Evolutionary conservation across 2,113 vertebrate genomes (phyloP).

Genomic region (Leptobrachium leishanense): DNA sequence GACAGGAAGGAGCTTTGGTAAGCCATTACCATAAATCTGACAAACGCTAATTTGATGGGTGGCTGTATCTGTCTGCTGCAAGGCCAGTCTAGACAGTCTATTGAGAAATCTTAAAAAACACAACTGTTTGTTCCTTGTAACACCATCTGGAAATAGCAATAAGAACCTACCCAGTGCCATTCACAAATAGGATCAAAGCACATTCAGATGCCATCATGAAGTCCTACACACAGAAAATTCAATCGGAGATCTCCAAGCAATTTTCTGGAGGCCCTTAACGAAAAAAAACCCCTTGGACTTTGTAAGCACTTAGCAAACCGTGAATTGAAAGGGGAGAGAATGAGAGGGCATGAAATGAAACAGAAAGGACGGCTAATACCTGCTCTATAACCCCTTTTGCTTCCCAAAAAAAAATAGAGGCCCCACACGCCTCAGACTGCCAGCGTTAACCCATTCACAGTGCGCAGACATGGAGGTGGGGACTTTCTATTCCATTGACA

Average conservation of each 20-base stretch:
- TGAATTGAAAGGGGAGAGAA: slow-evolving; percentile 69
- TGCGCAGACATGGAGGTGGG: slow-evolving; percentile 7
- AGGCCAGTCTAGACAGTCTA: slow-evolving; percentile 99
- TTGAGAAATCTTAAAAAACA: slow-evolving; percentile 93
- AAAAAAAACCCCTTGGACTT: slow-evolving; percentile 73
- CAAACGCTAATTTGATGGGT: slow-evolving; percentile 99
- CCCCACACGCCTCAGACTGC: slow-evolving; percentile 1
- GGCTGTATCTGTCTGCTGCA: slow-evolving; percentile 99
- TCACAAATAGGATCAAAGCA: slow-evolving; percentile 89
- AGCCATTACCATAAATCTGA: slow-evolving; percentile 99
- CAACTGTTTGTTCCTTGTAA: slow-evolving; percentile 92
- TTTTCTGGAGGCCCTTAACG: slow-evolving; percentile 75
- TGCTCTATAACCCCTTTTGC: slow-evolving; percentile 10
- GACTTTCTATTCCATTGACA: slow-evolving; percentile 19
- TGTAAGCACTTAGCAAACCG: slow-evolving; percentile 67
- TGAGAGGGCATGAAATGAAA: slow-evolving; percentile 50
- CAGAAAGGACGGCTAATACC: slow-evolving; percentile 31
- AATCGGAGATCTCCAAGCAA: slow-evolving; percentile 77
- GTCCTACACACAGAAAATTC: slow-evolving; percentile 84
- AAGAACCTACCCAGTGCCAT: slow-evolving; percentile 86
- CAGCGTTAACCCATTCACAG: slow-evolving; percentile 2
- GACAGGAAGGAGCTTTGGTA: slow-evolving; percentile 95
- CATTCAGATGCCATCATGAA: slow-evolving; percentile 80
- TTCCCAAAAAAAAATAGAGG: not conserved
- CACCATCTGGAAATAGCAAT: slow-evolving; percentile 98